Conservation (phyloP, 2,797 vertebrate species). For the Sebastes diploproa region DNA sequence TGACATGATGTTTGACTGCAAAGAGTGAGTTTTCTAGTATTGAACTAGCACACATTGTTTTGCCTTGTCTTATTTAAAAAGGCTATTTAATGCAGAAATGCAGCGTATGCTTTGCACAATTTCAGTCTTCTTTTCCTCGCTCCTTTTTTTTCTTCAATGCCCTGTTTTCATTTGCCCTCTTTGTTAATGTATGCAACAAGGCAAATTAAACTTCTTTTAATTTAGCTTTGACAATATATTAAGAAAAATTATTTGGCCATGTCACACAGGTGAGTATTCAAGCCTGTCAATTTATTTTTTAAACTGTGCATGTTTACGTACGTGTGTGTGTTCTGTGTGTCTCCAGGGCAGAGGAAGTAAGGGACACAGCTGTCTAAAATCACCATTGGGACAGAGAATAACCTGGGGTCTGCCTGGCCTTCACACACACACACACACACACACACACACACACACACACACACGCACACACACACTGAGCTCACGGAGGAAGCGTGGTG, state of each 20-base stretch:
- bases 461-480: not conserved
- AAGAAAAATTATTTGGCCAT: not conserved
- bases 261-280: not conserved
- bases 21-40: not conserved
- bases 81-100: not conserved
- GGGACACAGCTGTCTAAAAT: slow-evolving; percentile 79
- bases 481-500: slow-evolving; percentile 31
- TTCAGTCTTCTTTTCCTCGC: not conserved
- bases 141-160: not conserved
- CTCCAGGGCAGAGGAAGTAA: slow-evolving; percentile 60
- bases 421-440: slow-evolving; percentile 24
- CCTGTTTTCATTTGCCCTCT: not conserved
- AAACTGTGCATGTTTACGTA: not conserved
- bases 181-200: not conserved
- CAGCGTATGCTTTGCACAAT: not conserved
- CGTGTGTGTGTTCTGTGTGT: slow-evolving; percentile 42
- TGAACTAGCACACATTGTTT: not conserved
- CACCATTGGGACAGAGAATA: slow-evolving; percentile 68
- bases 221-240: no score
- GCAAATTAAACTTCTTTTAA: not conserved
- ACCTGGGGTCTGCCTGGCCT: slow-evolving; percentile 66
- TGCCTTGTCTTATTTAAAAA: not conserved
- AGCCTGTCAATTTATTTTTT: slow-evolving; percentile 16
- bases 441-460: not conserved
- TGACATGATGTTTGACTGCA: not conserved